Evolutionary conservation across 2,888 invertebrate genomes (phyloP).

Genomic region (Pristionchus mayeri): DNA sequence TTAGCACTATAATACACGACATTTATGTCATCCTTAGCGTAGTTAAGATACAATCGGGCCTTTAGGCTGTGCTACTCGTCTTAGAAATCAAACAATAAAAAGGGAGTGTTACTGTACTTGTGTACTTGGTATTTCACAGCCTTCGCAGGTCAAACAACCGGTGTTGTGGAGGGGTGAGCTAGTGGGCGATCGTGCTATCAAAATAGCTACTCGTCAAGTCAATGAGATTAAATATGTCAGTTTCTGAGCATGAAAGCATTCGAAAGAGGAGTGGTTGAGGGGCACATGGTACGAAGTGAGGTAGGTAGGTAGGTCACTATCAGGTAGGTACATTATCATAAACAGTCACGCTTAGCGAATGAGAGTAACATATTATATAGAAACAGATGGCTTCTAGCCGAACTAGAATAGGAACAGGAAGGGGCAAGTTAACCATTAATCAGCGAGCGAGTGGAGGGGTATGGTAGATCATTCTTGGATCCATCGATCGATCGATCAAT

Average conservation of each 20-base stretch:
- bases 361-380: not conserved
- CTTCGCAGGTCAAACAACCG: conserved; percentile 3
- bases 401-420: not conserved
- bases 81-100: conserved; percentile 5
- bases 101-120: not conserved
- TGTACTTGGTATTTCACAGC: conserved; percentile 35
- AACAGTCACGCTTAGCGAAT: conserved; percentile 15
- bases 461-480: not conserved
- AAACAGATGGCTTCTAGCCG: conserved; percentile 14
- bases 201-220: conserved; percentile 20
- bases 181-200: not conserved
- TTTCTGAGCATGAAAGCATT: conserved; percentile 30
- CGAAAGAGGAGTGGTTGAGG: not conserved
- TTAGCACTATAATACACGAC: conserved; percentile 37
- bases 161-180: not conserved
- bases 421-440: not conserved
- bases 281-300: not conserved
- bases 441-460: not conserved
- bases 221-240: not conserved
- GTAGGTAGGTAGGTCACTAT: not conserved
- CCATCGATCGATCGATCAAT: not conserved
- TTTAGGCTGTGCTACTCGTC: not conserved
- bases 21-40: conserved; percentile 35
- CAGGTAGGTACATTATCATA: conserved; percentile 21
- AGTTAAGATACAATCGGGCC: conserved; percentile 17